Base-by-base conservation (phyloP, 1,140 invertebrate species). In the Augochlora pura region DNA sequence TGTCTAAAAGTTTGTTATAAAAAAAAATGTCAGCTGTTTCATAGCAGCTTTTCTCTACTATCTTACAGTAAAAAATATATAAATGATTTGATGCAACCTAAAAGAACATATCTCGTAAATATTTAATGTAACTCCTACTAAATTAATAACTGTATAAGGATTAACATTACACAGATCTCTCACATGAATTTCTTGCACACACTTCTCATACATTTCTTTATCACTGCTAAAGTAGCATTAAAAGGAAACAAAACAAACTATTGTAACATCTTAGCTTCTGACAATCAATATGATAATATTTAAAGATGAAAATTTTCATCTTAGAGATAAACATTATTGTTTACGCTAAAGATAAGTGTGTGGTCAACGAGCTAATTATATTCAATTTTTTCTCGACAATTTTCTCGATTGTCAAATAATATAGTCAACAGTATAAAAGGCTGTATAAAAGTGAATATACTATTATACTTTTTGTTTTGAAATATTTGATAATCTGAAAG, bases 1-100 rank as follows among this genome's bases (percentile, higher is more conserved):
- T 70, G 38, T 70, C 66, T 77, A 70, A 70, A 77, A 62, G 38
- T 63, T 64, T 77, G 23, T 71, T 77, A 63, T 71, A 77, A 71
- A 77, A 77, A 49, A n/a, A 57, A 62, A 70, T 46, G 23, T 70
- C 10, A 62, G 60, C 25, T 25, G n/a, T 46, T 49, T 77, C 16
- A 14, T 52, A 70, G 49, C 42, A 70, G 62, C 27, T 49, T 63
- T 27, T 54, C 9, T 71, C 59, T 63, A 70, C 42, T 77, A 77
- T 63, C 25, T 71, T 63, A 71, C 59, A 77, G 59, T 77, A 71
- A 77, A 77, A 77, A 77, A 77, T 63, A 77, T 77, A 71, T 77
- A 77, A 77, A 77, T 71, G 68, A 77, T 39, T 71, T 62, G 62
- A 77, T 71, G 46, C 68, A 42, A 71, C 46, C 59, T 71, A 71